A percentile compares a stretch with the other conserved stretches of the same genome.
phyloP scores from a whole-genome alignment of 2,888 invertebrate genomes.

The Caenorhabditis sp. region DNA sequence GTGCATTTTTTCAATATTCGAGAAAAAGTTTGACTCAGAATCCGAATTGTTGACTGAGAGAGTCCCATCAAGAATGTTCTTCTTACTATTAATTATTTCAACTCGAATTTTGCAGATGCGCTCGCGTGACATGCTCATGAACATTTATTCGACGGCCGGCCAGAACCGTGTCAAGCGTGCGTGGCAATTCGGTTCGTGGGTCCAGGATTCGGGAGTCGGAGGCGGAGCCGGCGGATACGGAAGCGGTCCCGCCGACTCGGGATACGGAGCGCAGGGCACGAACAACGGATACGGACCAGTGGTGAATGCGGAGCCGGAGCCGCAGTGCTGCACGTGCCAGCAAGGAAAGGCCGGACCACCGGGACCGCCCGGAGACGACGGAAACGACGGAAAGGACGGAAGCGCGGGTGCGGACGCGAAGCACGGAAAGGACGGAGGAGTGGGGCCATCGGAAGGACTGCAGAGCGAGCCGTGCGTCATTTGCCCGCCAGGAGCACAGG shows the following conservation, averaged over 20 bases:
- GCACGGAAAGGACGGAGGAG: slow-evolving; percentile 77
- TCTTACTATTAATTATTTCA: too few relatives aligned
- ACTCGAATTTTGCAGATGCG: slow-evolving; percentile 61
- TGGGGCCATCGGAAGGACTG: slow-evolving; percentile 56
- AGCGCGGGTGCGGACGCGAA: slow-evolving; percentile 65
- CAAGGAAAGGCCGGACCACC: slow-evolving; percentile 66
- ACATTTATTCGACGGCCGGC: slow-evolving; percentile 63
- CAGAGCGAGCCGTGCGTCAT: slow-evolving; percentile 73
- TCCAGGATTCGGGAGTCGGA: slow-evolving; percentile 60
- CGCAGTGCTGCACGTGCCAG: slow-evolving; percentile 73
- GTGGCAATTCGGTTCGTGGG: slow-evolving; percentile 67
- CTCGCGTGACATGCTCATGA: slow-evolving; percentile 73
- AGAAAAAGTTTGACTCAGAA: too few relatives aligned
- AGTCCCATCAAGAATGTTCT: too few relatives aligned
- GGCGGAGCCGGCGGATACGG: slow-evolving; percentile 67
- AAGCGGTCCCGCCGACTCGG: slow-evolving; percentile 48
- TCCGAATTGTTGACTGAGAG: too few relatives aligned
- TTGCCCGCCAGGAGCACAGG: slow-evolving; percentile 74
- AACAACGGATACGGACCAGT: slow-evolving; percentile 63
- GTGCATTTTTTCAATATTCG: too few relatives aligned
- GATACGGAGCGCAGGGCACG: slow-evolving; percentile 36
- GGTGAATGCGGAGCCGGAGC: slow-evolving; percentile 69
- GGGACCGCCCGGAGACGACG: slow-evolving; percentile 63
- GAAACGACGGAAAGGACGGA: slow-evolving; percentile 59
- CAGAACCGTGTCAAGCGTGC: slow-evolving; percentile 57